Evolutionary conservation across 2,113 vertebrate genomes (phyloP).

Genomic region (Mohoua ochrocephala): DNA sequence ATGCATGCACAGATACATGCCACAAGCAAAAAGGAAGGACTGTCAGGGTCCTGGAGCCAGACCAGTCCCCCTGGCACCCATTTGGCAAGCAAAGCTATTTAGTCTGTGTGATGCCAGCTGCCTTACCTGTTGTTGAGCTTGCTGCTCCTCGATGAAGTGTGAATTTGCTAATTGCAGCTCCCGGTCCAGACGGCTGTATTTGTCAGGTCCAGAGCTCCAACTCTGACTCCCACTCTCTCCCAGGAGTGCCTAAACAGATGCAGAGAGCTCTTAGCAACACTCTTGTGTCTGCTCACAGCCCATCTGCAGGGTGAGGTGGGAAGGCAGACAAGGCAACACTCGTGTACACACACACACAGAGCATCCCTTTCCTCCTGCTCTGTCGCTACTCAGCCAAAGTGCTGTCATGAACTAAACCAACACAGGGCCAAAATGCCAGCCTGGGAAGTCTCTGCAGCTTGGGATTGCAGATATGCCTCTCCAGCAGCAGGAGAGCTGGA

Average conservation of each 20-base stretch:
- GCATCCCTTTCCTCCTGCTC: background rate
- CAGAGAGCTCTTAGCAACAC: background rate
- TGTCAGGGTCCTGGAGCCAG: background rate
- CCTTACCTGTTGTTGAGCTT: slow-evolving; percentile 91
- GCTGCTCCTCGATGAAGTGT: slow-evolving; percentile 92
- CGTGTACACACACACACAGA: background rate
- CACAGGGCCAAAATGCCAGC: background rate
- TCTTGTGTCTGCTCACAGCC: background rate
- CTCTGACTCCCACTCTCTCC: slow-evolving; percentile 78
- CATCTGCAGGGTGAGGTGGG: background rate
- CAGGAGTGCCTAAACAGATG: slow-evolving; percentile 73
- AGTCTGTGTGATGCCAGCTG: background rate
- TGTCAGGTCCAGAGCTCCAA: slow-evolving; percentile 81
- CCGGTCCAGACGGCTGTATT: slow-evolving; percentile 81
- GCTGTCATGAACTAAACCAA: background rate
- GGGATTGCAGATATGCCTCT: background rate
- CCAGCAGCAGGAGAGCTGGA: background rate
- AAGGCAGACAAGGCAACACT: background rate
- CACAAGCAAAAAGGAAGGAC: background rate
- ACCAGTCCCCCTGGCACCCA: background rate
- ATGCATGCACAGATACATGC: background rate
- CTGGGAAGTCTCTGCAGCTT: background rate
- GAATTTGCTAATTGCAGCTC: slow-evolving; percentile 88
- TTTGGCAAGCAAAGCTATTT: background rate
- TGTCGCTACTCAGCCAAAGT: background rate